A percentile compares a stretch with the other conserved stretches of the same genome.
Conservation (phyloP, 2,888 invertebrate species). For the Mesodorylaimus sp. region DNA sequence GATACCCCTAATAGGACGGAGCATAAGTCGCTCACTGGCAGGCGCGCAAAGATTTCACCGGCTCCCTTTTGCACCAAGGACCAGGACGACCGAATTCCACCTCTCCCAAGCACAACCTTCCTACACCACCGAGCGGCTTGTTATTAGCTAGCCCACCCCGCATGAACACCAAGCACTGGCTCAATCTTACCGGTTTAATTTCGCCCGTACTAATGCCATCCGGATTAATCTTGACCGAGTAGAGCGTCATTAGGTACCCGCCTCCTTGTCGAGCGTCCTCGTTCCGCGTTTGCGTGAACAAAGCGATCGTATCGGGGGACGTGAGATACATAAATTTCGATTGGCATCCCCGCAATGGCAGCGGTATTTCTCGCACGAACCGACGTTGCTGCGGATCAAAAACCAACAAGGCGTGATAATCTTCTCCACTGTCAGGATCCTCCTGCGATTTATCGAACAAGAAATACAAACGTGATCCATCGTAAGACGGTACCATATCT, state of each 20-base stretch:
- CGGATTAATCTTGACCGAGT: not conserved
- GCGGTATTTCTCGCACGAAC: conserved; percentile 16
- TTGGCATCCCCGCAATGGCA: not conserved
- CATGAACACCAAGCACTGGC: not conserved
- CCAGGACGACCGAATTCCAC: too few species aligned
- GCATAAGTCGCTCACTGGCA: too few species aligned
- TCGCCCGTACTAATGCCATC: not conserved
- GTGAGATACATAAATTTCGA: not conserved
- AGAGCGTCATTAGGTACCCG: not conserved
- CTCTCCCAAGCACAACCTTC: too few species aligned
- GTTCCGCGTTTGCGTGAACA: conserved; percentile 7
- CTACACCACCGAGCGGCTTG: too few species aligned
- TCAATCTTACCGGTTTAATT: not conserved
- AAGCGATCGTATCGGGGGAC: not conserved
- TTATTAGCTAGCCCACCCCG: too few species aligned
- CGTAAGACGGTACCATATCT: conserved; percentile 24
- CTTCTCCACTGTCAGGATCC: not conserved
- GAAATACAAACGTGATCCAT: conserved; percentile 22
- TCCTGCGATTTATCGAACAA: conserved; percentile 19
- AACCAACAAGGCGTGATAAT: conserved; percentile 16
- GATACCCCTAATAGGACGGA: too few species aligned
- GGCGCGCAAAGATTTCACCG: too few species aligned
- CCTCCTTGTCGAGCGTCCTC: conserved; percentile 16
- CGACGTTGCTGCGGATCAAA: conserved; percentile 23
- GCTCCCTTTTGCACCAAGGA: too few species aligned